A percentile compares a stretch with the other conserved stretches of the same genome.
Evolutionary conservation across 2,797 vertebrate species (phyloP).

Genomic region (Scleropages formosus): DNA sequence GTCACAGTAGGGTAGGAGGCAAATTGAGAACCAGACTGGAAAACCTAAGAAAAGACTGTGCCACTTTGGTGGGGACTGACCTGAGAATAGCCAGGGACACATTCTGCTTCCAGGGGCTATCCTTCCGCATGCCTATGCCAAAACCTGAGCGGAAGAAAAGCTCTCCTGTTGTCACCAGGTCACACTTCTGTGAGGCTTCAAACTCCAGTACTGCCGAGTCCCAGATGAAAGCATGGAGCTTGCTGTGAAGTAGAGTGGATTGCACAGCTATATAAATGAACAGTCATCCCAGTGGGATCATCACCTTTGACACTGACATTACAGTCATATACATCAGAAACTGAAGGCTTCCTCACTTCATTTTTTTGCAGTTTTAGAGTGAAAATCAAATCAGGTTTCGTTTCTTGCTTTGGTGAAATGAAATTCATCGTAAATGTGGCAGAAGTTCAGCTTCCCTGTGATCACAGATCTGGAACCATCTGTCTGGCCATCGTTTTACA

Average conservation of each 20-base stretch:
- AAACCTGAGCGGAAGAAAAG: constrained; percentile 80
- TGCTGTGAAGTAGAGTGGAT: constrained; percentile 51
- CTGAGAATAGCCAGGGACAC: constrained; percentile 95
- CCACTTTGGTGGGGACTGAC: constrained; percentile 55
- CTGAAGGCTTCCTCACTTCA: background rate
- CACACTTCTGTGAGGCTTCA: constrained; percentile 78
- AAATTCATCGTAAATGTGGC: background rate
- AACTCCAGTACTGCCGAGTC: constrained; percentile 76
- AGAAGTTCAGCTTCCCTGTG: background rate
- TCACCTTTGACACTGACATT: background rate
- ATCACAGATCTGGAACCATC: background rate
- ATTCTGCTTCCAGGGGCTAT: constrained; percentile 86
- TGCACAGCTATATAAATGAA: constrained; percentile 5
- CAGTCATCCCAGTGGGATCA: constrained; percentile 26
- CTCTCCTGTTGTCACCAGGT: constrained; percentile 76
- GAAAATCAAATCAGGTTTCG: background rate
- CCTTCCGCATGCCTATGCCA: constrained; percentile 79
- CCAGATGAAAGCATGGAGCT: constrained; percentile 81
- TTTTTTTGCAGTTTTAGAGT: background rate
- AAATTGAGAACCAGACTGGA: background rate
- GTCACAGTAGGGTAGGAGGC: background rate
- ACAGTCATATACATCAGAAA: background rate
- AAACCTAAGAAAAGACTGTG: background rate
- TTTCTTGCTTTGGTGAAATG: background rate
- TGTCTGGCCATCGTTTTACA: background rate